Conservation (phyloP, 2,888 invertebrate genomes). For the Geophilus truncorum region DNA sequence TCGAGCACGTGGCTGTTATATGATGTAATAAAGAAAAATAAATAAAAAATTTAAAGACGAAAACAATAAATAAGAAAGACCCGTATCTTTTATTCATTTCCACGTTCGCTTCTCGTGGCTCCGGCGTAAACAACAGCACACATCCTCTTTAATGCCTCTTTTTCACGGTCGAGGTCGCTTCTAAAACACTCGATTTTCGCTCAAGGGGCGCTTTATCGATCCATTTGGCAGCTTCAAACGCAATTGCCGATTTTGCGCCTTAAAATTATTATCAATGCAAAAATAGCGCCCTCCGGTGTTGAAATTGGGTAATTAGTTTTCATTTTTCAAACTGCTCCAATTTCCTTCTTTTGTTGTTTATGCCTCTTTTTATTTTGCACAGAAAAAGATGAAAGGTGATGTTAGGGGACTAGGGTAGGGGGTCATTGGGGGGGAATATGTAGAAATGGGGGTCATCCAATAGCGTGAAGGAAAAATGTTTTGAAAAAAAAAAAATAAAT, state of each 20-base stretch:
- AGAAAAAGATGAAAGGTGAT: neutral
- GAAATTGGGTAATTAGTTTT: neutral
- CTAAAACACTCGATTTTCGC: neutral
- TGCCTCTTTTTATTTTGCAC: neutral
- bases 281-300: neutral
- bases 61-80: too few species aligned
- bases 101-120: too few species aligned
- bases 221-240: too few species aligned
- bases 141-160: neutral
- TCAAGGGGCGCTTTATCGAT: neutral
- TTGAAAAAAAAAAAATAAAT: neutral
- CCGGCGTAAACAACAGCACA: neutral
- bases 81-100: too few species aligned
- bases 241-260: too few species aligned
- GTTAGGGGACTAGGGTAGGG: neutral
- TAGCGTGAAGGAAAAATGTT: neutral
- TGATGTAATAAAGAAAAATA: neutral
- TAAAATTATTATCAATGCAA: neutral
- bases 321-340: neutral
- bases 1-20: neutral
- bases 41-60: neutral
- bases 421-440: neutral
- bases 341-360: neutral
- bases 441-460: neutral
- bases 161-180: neutral